Evolutionary conservation across 1,140 invertebrate genomes (phyloP), one percentile per base, ranked within the genome.

Genomic region (Drosophila orosa): DNA sequence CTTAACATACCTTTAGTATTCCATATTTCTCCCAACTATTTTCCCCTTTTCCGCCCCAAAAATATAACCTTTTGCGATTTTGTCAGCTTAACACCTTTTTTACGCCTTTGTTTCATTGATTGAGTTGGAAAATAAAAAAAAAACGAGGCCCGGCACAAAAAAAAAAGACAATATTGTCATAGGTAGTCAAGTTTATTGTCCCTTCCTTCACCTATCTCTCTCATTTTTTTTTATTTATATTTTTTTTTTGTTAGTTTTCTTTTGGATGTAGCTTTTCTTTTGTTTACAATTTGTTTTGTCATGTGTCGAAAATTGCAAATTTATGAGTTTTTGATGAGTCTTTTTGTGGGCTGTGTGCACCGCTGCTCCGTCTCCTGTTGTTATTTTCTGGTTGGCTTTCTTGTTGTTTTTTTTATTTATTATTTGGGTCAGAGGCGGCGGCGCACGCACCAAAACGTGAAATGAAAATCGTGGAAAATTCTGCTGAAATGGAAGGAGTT

Each of bases 251-350:
- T 74, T 66, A 65, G 44, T 67, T 68, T 66, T 54, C 45, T 33
- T 40, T 66, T 17, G 45, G 31, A 44, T 62, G 40, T 47, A 33
- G 67, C 29, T 73, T 62, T 73, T 37, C 45, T 50, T 76, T 86
- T 87, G 83, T 86, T 87, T 86, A 87, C 83, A 86, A 86, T 87
- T 87, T 87, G 79, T 87, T 87, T 87, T 87, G 83, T 87, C 83
- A 87, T 87, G 83, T 87, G 83, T 87, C 79, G 83, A 87, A 87
- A 87, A 87, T 87, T 77, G 83, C 79, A 87, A 87, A 87, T 87
- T 87, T 87, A 87, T 87, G 83, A 87, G 83, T 86, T 86, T 86
- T 86, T 86, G 83, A 86, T 86, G 82, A 87, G 83, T 78, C 78
- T 86, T 86, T 86, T 86, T 86, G 81, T 85, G 81, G 62, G 74